These are phyloP conservation scores for Incurvaria masculella DNA, from an alignment of 2,888 invertebrate species.

Conservation along the genomic window DNA sequence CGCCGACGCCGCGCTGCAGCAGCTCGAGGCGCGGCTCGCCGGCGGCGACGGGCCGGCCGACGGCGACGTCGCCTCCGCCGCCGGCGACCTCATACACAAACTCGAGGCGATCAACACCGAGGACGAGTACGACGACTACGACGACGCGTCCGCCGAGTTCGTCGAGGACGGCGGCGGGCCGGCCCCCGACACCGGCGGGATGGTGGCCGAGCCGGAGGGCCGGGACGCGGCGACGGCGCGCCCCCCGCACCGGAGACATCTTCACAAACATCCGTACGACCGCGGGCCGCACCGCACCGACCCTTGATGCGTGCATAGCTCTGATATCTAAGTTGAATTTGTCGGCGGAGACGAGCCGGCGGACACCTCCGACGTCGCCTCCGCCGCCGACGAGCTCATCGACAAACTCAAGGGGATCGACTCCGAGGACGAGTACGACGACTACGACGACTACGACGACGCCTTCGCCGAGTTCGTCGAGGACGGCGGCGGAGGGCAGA, in stretches of 20 bases:
- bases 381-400: constrained; percentile 33
- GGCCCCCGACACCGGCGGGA: constrained; percentile 35
- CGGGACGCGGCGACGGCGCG: constrained; percentile 14
- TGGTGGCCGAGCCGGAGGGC: not conserved
- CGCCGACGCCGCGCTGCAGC: constrained; percentile 43
- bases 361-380: constrained; percentile 31
- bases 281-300: constrained; percentile 32
- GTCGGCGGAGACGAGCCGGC: constrained; percentile 23
- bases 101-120: constrained; percentile 29
- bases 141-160: constrained; percentile 22
- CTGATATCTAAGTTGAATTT: no score
- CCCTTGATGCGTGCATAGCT: no score
- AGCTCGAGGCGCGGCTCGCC: constrained; percentile 33
- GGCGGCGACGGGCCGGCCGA: constrained; percentile 27
- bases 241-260: constrained; percentile 46
- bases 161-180: constrained; percentile 33
- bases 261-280: constrained; percentile 51
- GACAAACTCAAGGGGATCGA: constrained; percentile 35
- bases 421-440: no score
- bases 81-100: constrained; percentile 33
- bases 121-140: not conserved
- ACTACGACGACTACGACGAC: no score
- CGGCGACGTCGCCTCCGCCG: constrained; percentile 33
- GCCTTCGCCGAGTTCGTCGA: constrained; percentile 31
- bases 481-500: constrained; percentile 31